These are phyloP conservation scores for Tamandua tetradactyla DNA, from an alignment of 2,797 vertebrate genomes.

Conservation along the genomic window DNA sequence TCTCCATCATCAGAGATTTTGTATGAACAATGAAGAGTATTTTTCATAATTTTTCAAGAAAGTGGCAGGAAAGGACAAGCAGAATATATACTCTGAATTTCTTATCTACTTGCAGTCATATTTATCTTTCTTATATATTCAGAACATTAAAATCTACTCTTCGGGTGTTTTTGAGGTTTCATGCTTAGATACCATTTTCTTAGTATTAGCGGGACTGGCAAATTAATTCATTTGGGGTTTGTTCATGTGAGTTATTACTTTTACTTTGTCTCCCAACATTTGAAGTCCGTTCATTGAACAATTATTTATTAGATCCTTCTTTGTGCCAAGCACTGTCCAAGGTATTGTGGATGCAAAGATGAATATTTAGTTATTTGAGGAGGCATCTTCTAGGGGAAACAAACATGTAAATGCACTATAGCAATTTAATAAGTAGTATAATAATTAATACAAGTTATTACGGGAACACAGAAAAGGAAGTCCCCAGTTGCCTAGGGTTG, in stretches of 20 bases:
- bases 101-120: neutral
- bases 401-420: neutral
- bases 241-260: conserved; percentile 18
- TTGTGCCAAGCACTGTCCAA: conserved; percentile 20
- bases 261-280: conserved; percentile 10
- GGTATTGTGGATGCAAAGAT: conserved; percentile 16
- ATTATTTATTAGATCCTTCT: conserved; percentile 11
- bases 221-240: conserved; percentile 27
- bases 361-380: conserved; percentile 26
- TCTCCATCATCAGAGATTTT: neutral
- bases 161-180: conserved; percentile 26
- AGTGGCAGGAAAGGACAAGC: neutral
- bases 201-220: neutral
- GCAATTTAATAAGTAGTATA: neutral
- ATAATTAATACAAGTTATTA: conserved; percentile 13
- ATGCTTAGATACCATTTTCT: conserved; percentile 24
- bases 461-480: neutral
- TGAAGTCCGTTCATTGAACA: conserved; percentile 9
- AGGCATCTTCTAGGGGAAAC: neutral
- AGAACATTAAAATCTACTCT: neutral
- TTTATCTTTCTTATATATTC: neutral
- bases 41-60: neutral
- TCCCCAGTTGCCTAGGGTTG: neutral
- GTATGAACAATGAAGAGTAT: neutral
- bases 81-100: neutral